Conservation (phyloP, 1,140 invertebrate species). For the Drosophila pseudoobscura region DNA sequence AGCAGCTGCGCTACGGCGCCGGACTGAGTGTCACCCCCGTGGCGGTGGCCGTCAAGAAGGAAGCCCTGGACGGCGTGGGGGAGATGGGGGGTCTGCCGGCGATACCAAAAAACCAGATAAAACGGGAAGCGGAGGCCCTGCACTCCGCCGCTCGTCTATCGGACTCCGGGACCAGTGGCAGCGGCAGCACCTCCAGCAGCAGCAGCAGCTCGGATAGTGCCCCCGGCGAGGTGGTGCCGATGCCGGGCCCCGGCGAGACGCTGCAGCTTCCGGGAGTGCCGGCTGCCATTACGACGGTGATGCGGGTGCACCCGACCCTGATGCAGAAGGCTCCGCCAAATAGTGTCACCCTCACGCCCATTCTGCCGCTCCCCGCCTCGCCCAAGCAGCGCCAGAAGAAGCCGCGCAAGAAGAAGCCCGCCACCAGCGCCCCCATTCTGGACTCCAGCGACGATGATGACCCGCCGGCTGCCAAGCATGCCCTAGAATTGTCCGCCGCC, state of each 20-base stretch:
- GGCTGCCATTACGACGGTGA: conserved; percentile 66
- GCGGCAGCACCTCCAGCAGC: conserved; percentile 40
- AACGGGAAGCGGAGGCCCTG: conserved; percentile 44
- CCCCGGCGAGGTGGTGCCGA: conserved; percentile 47
- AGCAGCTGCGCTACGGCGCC: conserved; percentile 57
- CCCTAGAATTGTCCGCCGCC: conserved; percentile 28
- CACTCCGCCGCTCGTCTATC: conserved; percentile 38
- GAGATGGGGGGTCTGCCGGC: conserved; percentile 38
- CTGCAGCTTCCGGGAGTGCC: conserved; percentile 75
- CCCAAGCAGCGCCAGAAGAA: conserved; percentile 66
- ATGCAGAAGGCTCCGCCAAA: conserved; percentile 55
- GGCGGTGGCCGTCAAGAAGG: conserved; percentile 63
- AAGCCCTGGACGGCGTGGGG: conserved; percentile 33
- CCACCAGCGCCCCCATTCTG: conserved; percentile 28
- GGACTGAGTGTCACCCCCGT: conserved; percentile 59
- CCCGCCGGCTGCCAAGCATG: conserved; percentile 46
- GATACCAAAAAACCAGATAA: conserved; percentile 66
- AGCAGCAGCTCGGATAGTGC: conserved; percentile 63
- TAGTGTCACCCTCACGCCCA: conserved; percentile 64
- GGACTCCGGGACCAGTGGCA: conserved; percentile 51
- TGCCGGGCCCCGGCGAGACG: conserved; percentile 61
- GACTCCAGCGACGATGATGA: conserved; percentile 81
- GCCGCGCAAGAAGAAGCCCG: conserved; percentile 60
- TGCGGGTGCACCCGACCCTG: conserved; percentile 39
- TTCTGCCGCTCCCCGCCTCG: conserved; percentile 62